Percentiles rank a stretch among this genome's conserved stretches.
These are phyloP conservation scores for Echinarachnius parma DNA, from an alignment of 53 echinoderm and acorn worm species.

Conservation along the genomic window DNA sequence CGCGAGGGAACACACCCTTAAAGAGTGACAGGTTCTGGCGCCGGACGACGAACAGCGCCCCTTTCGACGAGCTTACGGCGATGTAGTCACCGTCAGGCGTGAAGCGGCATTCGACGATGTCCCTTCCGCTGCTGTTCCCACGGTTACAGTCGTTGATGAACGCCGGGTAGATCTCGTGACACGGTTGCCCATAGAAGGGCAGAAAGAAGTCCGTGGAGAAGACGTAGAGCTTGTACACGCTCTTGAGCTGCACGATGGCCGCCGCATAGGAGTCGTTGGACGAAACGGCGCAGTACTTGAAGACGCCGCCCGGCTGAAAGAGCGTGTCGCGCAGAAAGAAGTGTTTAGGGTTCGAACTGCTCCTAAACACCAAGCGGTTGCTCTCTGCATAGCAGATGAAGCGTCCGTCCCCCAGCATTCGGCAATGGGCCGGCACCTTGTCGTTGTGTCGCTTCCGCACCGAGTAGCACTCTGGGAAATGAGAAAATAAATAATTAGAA, in stretches of 20 bases:
- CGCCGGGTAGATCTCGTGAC: constrained; percentile 73
- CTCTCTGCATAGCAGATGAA: constrained; percentile 85
- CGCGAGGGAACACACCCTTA: constrained; percentile 62
- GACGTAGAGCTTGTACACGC: constrained; percentile 76
- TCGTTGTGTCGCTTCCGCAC: constrained; percentile 54
- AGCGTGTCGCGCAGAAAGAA: constrained; percentile 80
- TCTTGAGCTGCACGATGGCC: constrained; percentile 67
- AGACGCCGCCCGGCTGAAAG: constrained; percentile 76
- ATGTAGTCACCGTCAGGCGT: constrained; percentile 85
- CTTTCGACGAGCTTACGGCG: constrained; percentile 79
- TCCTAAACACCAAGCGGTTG: constrained; percentile 73
- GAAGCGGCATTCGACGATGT: constrained; percentile 75
- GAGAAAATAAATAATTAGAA: neutral
- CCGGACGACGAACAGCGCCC: constrained; percentile 80
- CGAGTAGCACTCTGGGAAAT: constrained; percentile 36
- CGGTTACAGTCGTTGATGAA: constrained; percentile 48
- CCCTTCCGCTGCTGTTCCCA: constrained; percentile 43
- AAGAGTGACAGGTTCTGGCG: constrained; percentile 63
- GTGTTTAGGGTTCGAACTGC: constrained; percentile 69
- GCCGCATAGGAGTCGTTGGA: constrained; percentile 80
- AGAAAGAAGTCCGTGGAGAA: constrained; percentile 80
- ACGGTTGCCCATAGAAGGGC: constrained; percentile 71
- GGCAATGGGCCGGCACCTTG: constrained; percentile 69
- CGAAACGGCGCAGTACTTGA: constrained; percentile 80
- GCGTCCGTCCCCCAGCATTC: constrained; percentile 72